Percentiles rank a stretch among this genome's conserved stretches.
phyloP scores from a whole-genome alignment of 1,140 invertebrate species.

The Hylaeus volcanicus region DNA sequence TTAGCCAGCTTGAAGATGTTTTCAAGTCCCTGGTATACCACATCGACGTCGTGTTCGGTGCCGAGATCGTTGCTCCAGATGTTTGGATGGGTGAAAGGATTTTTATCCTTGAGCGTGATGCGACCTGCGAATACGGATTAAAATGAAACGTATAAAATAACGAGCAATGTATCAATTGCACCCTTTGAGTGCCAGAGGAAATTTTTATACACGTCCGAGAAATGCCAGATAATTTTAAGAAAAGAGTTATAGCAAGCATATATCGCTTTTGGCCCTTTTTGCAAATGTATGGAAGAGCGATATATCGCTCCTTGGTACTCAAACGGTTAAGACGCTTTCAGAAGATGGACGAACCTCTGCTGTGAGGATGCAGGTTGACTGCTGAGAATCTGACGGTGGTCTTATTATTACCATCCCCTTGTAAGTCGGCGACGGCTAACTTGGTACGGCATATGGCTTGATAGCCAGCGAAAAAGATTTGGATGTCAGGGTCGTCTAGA shows the following conservation, averaged over 20 bases:
- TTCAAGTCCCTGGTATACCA: conserved; percentile 77
- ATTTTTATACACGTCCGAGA: too few species aligned
- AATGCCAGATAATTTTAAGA: too few species aligned
- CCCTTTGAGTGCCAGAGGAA: too few species aligned
- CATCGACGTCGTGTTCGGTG: conserved; percentile 74
- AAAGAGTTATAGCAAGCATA: too few species aligned
- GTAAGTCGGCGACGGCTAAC: conserved; percentile 67
- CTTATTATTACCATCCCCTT: not conserved
- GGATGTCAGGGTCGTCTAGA: conserved; percentile 75
- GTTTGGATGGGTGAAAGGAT: conserved; percentile 83
- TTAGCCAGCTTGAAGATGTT: conserved; percentile 66
- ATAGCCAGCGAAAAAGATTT: conserved; percentile 79
- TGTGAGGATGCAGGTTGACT: conserved; percentile 87
- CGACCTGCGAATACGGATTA: conserved; percentile 78
- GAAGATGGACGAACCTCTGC: conserved; percentile 83
- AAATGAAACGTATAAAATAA: not conserved
- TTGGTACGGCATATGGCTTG: conserved; percentile 72
- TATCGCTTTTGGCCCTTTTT: too few species aligned
- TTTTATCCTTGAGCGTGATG: conserved; percentile 70
- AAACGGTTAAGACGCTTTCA: not conserved
- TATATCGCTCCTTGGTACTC: too few species aligned
- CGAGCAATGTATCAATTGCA: too few species aligned
- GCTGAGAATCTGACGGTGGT: conserved; percentile 81
- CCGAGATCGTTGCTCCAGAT: conserved; percentile 83
- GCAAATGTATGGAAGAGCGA: too few species aligned